Evolutionary conservation across 2,888 invertebrate species (phyloP).

Genomic region (Cryptosula pallasiana): DNA sequence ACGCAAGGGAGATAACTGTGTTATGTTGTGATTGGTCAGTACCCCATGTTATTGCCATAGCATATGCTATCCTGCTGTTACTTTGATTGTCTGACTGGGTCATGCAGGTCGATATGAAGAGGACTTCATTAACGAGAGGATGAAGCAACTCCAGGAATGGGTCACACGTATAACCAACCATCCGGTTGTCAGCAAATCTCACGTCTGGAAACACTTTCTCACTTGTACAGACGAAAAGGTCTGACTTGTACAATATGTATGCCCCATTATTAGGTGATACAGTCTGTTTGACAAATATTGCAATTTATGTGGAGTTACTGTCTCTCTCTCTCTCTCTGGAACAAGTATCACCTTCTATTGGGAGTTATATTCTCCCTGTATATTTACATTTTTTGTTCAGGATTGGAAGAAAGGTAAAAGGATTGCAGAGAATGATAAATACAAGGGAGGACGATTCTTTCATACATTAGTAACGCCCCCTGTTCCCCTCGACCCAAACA

Average conservation of each 20-base stretch:
- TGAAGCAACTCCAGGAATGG: slow-evolving; percentile 90
- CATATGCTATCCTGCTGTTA: no score
- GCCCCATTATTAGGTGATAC: neutral
- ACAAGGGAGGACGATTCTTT: slow-evolving; percentile 67
- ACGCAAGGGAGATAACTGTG: no score
- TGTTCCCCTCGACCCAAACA: slow-evolving; percentile 61
- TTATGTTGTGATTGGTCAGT: no score
- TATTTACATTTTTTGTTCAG: no score
- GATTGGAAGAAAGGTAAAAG: slow-evolving; percentile 94
- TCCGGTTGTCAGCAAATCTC: slow-evolving; percentile 83
- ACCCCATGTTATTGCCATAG: no score
- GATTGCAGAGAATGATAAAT: slow-evolving; percentile 86
- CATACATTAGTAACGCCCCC: slow-evolving; percentile 80
- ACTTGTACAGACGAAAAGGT: slow-evolving; percentile 92
- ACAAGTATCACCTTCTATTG: no score
- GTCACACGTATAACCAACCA: slow-evolving; percentile 94
- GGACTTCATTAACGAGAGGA: slow-evolving; percentile 88
- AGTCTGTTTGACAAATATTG: no score
- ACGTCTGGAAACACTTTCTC: slow-evolving; percentile 94
- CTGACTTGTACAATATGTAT: no score
- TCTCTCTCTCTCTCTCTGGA: no score
- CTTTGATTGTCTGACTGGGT: no score
- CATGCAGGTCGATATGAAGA: slow-evolving; percentile 93
- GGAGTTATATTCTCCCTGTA: no score
- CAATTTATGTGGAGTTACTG: no score